Conservation (phyloP, 2,888 invertebrate species). For the Parthenolecanium corni region DNA sequence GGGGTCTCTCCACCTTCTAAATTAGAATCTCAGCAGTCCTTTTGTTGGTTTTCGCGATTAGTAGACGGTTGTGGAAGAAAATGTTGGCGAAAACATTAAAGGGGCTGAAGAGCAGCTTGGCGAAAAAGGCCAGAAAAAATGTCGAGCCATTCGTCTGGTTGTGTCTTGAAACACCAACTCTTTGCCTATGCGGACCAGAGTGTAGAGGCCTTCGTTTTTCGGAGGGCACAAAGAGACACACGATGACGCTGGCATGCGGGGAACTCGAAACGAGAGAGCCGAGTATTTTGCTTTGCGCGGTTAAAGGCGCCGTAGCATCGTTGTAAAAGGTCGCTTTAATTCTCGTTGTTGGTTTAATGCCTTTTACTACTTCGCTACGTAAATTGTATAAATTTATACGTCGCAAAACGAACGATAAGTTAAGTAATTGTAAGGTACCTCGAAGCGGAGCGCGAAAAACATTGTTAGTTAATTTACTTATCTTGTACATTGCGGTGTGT, state of each 20-base stretch:
- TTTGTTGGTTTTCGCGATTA: constrained; percentile 22
- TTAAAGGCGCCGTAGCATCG: not conserved
- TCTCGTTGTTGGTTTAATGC: constrained; percentile 16
- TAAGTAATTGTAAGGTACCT: constrained; percentile 15
- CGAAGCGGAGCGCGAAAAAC: constrained; percentile 8
- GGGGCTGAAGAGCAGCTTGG: too few relatives aligned
- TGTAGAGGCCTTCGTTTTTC: not conserved
- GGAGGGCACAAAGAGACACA: not conserved
- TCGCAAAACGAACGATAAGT: constrained; percentile 25
- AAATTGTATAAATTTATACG: constrained; percentile 27
- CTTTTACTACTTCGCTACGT: constrained; percentile 12
- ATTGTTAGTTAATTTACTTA: constrained; percentile 28
- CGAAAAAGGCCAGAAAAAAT: not conserved
- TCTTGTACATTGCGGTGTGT: constrained; percentile 11
- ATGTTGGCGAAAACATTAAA: not conserved
- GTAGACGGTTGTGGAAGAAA: constrained; percentile 1
- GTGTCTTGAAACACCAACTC: not conserved
- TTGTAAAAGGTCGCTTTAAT: constrained; percentile 12
- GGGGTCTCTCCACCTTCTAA: not conserved
- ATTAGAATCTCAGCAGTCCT: not conserved
- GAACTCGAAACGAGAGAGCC: not conserved
- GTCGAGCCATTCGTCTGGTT: not conserved
- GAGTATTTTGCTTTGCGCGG: not conserved
- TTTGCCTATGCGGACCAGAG: not conserved
- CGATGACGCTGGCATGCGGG: not conserved